Conservation (phyloP, 2,797 vertebrate genomes). For the Danio aesculapii region DNA sequence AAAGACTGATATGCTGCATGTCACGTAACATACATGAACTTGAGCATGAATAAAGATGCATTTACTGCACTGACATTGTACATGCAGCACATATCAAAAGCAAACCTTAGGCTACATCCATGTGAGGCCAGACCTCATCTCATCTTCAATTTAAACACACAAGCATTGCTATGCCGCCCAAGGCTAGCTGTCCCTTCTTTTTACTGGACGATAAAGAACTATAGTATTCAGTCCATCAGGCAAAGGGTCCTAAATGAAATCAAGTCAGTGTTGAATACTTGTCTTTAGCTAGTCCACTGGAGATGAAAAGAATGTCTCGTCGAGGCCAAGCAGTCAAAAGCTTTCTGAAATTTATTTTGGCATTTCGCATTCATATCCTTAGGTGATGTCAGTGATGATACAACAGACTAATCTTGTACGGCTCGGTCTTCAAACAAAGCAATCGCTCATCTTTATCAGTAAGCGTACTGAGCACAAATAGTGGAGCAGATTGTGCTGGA, state of each 20-base stretch:
- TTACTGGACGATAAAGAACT: neutral
- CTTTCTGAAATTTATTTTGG: neutral
- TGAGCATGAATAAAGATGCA: neutral
- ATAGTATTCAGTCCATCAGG: neutral
- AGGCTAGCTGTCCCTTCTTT: neutral
- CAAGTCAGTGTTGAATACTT: neutral
- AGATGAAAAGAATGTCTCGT: conserved; percentile 21
- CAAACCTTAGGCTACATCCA: neutral
- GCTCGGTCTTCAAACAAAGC: neutral
- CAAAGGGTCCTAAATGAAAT: conserved; percentile 22
- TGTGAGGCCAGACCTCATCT: conserved; percentile 1
- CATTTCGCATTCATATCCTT: conserved; percentile 16
- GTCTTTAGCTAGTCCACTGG: neutral
- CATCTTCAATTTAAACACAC: neutral
- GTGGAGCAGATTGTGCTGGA: neutral
- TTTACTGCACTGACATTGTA: neutral
- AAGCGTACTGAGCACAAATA: neutral
- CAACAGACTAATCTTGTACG: neutral
- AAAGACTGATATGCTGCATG: too few relatives aligned
- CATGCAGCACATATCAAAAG: neutral
- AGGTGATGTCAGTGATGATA: neutral
- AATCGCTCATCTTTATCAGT: neutral
- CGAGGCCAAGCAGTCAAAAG: neutral
- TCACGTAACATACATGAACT: neutral
- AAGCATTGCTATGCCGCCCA: neutral